phyloP scores from a whole-genome alignment of 2,113 vertebrate genomes.

The Tragelaphus strepsiceros region DNA sequence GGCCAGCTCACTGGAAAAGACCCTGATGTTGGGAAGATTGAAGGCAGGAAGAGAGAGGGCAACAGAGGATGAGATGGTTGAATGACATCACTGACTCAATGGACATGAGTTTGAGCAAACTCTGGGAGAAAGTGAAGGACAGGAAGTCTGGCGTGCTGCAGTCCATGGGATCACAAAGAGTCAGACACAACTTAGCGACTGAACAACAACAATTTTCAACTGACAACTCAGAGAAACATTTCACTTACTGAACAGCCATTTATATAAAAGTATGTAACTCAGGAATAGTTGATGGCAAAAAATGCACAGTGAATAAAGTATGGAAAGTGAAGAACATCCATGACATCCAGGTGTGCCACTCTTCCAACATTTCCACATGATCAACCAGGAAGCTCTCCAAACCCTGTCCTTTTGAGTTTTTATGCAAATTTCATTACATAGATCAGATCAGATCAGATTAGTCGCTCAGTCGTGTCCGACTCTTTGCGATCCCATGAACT shows the following conservation, averaged over 20 bases:
- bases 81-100: not conserved
- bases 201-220: not conserved
- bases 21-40: not conserved
- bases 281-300: not conserved
- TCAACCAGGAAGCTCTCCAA: not conserved
- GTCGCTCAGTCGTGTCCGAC: too few relatives aligned
- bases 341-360: not conserved
- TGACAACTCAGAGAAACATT: not conserved
- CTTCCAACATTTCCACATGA: not conserved
- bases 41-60: not conserved
- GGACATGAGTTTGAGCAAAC: not conserved
- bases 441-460: too few relatives aligned
- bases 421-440: not conserved
- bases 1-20: not conserved
- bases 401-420: not conserved
- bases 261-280: not conserved
- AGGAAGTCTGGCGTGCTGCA: not conserved
- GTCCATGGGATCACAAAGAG: not conserved
- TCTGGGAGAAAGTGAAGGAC: not conserved
- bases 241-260: not conserved
- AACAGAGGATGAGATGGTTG: not conserved
- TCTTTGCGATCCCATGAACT: too few relatives aligned
- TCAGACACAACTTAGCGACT: not conserved
- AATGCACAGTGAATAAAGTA: not conserved
- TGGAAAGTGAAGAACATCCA: not conserved